These are phyloP conservation scores for Nanorana parkeri DNA, from an alignment of 2,113 vertebrate species.

Conservation along the genomic window DNA sequence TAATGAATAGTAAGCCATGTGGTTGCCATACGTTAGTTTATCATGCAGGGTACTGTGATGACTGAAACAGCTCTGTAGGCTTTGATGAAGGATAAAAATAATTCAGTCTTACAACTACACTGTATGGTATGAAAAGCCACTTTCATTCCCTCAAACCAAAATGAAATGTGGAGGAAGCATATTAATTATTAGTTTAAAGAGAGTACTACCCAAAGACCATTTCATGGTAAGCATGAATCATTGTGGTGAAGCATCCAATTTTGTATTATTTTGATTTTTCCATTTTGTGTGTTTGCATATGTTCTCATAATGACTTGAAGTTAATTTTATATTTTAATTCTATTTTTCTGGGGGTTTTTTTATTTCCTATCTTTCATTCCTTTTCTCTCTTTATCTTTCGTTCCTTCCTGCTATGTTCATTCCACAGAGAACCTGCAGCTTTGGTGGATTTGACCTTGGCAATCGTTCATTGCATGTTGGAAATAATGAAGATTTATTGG, in stretches of 20 bases:
- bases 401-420: slow-evolving; percentile 8
- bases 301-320: slow-evolving; percentile 40
- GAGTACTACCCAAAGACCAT: slow-evolving; percentile 51
- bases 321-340: background rate
- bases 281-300: slow-evolving; percentile 62
- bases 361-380: background rate
- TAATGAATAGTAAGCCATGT: slow-evolving; percentile 21
- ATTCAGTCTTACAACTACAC: background rate
- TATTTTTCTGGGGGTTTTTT: background rate
- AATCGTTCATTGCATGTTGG: slow-evolving; percentile 92
- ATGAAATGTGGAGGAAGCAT: slow-evolving; percentile 11
- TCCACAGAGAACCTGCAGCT: slow-evolving; percentile 95
- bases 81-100: slow-evolving; percentile 9
- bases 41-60: background rate
- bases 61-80: background rate
- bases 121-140: background rate
- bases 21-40: slow-evolving; percentile 37
- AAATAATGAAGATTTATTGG: slow-evolving; percentile 79
- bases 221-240: slow-evolving; percentile 61
- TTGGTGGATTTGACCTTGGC: slow-evolving; percentile 95
- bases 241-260: slow-evolving; percentile 57
- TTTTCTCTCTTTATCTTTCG: background rate
- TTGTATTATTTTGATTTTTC: slow-evolving; percentile 63
- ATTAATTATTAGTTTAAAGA: slow-evolving; percentile 51
- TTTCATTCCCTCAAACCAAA: background rate